Percentiles rank a stretch among this genome's conserved stretches.
Conservation (phyloP, 64 coral and sea anemone genomes). For the Porites lutea region DNA sequence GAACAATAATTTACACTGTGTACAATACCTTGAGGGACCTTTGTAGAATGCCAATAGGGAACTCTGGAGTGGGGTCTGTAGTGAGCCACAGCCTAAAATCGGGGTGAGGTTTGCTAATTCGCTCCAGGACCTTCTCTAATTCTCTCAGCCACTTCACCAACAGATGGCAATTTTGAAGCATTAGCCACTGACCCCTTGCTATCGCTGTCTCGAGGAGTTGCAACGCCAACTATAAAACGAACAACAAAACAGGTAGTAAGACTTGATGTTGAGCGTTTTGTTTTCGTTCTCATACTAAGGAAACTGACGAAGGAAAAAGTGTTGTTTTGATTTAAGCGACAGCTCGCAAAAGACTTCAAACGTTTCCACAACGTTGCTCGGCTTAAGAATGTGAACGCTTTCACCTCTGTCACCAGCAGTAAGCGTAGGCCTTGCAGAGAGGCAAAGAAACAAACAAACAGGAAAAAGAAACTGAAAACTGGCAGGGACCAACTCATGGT, state of each 20-base stretch:
- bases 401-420: too few relatives aligned
- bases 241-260: background rate
- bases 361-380: too few relatives aligned
- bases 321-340: too few relatives aligned
- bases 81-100: constrained; percentile 98
- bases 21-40: constrained; percentile 91
- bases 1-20: background rate
- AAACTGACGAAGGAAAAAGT: too few relatives aligned
- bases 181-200: constrained; percentile 97
- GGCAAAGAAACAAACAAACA: too few relatives aligned
- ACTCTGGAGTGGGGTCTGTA: constrained; percentile 97
- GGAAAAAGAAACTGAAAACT: too few relatives aligned
- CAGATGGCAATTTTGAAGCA: constrained; percentile 99
- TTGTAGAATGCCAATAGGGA: constrained; percentile 96
- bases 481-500: too few relatives aligned
- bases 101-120: constrained; percentile 98
- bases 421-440: too few relatives aligned
- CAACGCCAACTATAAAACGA: constrained; percentile 74
- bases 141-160: constrained; percentile 97
- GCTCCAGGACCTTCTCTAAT: constrained; percentile 93
- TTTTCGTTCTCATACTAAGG: too few relatives aligned
- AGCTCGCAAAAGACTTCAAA: too few relatives aligned
- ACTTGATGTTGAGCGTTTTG: background rate
- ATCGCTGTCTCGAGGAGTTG: constrained; percentile 98
- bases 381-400: too few relatives aligned